These are phyloP conservation scores for Agonopterix subpropinquella DNA, from an alignment of 2,888 invertebrate genomes.

Conservation along the genomic window DNA sequence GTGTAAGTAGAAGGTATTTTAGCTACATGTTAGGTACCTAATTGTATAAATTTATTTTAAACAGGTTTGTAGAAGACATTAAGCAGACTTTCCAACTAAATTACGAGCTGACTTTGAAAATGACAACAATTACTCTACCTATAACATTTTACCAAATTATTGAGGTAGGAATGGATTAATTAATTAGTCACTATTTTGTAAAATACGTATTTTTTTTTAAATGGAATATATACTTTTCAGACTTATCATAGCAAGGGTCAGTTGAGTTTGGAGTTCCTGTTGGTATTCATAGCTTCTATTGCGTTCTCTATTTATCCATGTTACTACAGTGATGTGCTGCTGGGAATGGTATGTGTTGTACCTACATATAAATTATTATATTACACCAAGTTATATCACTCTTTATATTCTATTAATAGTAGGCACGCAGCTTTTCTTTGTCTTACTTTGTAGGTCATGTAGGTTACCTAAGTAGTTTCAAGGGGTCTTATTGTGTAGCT, in stretches of 20 bases:
- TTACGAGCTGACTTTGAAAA: slow-evolving; percentile 19
- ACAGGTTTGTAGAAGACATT: neutral
- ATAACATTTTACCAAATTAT: slow-evolving; percentile 19
- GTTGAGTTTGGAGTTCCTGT: slow-evolving; percentile 23
- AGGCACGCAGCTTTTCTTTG: no score
- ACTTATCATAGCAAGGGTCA: slow-evolving; percentile 10
- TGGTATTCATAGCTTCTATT: slow-evolving; percentile 17
- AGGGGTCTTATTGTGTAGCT: no score
- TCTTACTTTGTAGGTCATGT: no score
- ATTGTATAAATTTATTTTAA: no score
- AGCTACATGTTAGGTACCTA: no score
- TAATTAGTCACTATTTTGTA: neutral
- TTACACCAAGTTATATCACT: no score
- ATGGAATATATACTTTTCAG: slow-evolving; percentile 7
- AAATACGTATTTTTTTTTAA: neutral
- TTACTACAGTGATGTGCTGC: slow-evolving; percentile 23
- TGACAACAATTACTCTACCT: slow-evolving; percentile 16
- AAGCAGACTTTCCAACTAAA: neutral
- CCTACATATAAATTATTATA: no score
- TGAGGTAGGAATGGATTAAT: slow-evolving; percentile 13
- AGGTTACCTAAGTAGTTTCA: no score
- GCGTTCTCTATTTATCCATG: slow-evolving; percentile 20
- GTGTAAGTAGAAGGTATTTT: no score
- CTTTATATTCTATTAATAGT: no score
- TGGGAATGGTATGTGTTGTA: slow-evolving; percentile 18